A percentile compares a stretch with the other conserved stretches of the same genome.
phyloP scores from a whole-genome alignment of 2,797 vertebrate genomes.

The Xyrichtys novacula region DNA sequence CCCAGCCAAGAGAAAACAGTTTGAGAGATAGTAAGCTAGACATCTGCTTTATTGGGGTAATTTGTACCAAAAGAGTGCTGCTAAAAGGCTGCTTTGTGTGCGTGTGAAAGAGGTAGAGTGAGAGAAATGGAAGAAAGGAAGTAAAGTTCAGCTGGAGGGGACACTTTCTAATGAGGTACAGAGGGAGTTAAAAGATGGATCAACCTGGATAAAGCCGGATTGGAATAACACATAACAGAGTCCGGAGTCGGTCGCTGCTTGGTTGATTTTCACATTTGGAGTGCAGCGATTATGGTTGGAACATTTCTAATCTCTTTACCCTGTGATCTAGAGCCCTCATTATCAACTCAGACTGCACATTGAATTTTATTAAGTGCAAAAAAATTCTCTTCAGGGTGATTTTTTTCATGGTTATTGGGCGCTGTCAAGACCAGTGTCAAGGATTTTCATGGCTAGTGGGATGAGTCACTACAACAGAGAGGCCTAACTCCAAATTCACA shows the following conservation, averaged over 20 bases:
- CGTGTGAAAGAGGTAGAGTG: slow-evolving; percentile 23
- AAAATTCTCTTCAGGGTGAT: slow-evolving; percentile 2
- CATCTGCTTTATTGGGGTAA: slow-evolving; percentile 82
- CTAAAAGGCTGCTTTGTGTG: slow-evolving; percentile 56
- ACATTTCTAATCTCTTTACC: slow-evolving; percentile 27
- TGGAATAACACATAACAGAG: slow-evolving; percentile 26
- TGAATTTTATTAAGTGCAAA: slow-evolving; percentile 15
- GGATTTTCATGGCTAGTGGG: slow-evolving; percentile 31
- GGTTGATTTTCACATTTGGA: slow-evolving; percentile 18
- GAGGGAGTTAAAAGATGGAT: slow-evolving; percentile 24
- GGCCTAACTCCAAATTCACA: neutral
- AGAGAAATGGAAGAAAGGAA: slow-evolving; percentile 39
- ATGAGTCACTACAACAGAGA: slow-evolving; percentile 28
- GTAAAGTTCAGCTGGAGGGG: slow-evolving; percentile 56
- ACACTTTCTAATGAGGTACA: slow-evolving; percentile 51
- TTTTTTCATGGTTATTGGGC: slow-evolving; percentile 24
- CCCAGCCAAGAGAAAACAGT: slow-evolving; percentile 67
- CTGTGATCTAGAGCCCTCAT: neutral
- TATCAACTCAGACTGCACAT: slow-evolving; percentile 12
- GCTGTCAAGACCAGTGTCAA: slow-evolving; percentile 35
- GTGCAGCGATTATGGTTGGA: neutral
- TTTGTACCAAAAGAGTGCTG: slow-evolving; percentile 73
- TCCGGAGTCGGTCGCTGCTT: neutral
- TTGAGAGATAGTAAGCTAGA: slow-evolving; percentile 69
- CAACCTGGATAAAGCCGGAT: slow-evolving; percentile 25